Evolutionary conservation across 2,888 invertebrate genomes (phyloP), one percentile per base, ranked within the genome.

Genomic region (Nemoura dubitans): DNA sequence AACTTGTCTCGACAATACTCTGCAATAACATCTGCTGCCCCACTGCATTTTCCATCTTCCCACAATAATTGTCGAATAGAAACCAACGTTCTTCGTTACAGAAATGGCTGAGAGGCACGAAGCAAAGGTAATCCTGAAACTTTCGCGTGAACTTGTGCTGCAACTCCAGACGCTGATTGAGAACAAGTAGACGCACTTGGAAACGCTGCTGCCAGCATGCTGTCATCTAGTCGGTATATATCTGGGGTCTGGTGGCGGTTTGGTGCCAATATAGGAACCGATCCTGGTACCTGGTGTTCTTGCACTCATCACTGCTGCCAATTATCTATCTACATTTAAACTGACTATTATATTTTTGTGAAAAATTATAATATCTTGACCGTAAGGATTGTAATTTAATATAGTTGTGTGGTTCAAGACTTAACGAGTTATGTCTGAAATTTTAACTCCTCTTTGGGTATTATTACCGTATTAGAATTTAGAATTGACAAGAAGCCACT

Each of bases 31-130:
- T n/a, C n/a, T n/a, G n/a, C n/a, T n/a, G n/a, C n/a, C n/a, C n/a
- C n/a, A n/a, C n/a, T n/a, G n/a, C n/a, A n/a, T n/a, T n/a, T n/a
- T n/a, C n/a, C n/a, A n/a, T n/a, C n/a, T n/a, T n/a, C n/a, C n/a
- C n/a, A n/a, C n/a, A n/a, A n/a, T n/a, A n/a, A n/a, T n/a, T n/a
- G n/a, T n/a, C n/a, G n/a, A n/a, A n/a, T n/a, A n/a, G n/a, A n/a
- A n/a, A n/a, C n/a, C n/a, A n/a, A n/a, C n/a, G n/a, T n/a, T n/a
- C n/a, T n/a, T n/a, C n/a, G n/a, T 84, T 93, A 87, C 93, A 98
- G 98, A 98, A 95, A 98, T 98, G 98, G 98, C 98, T 0, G 98
- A 99, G 91, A 94, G 97, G 88, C 98, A 99, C 91, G 96, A 98
- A 91, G 96, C 97, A 1, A 94, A 95, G 89, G 94, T 96, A 0